Evolutionary conservation across 1,140 invertebrate species (phyloP), one percentile per base, ranked within the genome.

Genomic region (Pinna nobilis): DNA sequence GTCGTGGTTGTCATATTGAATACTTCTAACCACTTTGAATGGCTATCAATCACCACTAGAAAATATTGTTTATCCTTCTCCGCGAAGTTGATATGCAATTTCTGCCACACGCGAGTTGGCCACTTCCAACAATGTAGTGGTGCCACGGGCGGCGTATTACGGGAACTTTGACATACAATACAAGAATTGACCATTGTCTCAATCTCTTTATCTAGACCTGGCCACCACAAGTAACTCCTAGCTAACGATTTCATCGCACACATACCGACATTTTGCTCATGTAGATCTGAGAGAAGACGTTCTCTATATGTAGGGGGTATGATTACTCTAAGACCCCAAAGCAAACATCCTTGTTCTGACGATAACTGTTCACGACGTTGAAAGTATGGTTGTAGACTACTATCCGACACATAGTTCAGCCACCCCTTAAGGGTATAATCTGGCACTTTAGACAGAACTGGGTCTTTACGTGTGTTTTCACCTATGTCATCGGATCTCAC

Each of bases 11-110:
- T 75, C 57, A 81, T 70, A 2, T 30, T 41, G 35, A 70, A 23
- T 11, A 87, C 93, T 79, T 93, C 91, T 30, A 76, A 82, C 70
- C 84, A 91, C 77, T 91, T 91, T 9, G 87, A 88, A 70, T 84
- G 86, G 2, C 89, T 83, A 69, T 92, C 90, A 0, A 91, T 84
- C 0, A 91, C 60, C 4, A 91, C 80, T 0, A 91, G 70, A 37
- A 88, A 87, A 47, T 64, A 86, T 65, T 85, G 63, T 11, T 80
- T 82, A 18, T 77, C 57, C 18, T 90, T 82, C 18, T 87, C 88
- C 13, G 84, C 84, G 78, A 85, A 89, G 82, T 91, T 89, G 3
- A 87, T 76, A 76, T 90, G 90, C 76, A 84, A 49, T 1, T 55
- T 50, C 30, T 72, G 51, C 85, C 85, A 88, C 13, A 83, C 83